Base-by-base conservation (phyloP, 2,888 invertebrate genomes). In the Orchestes rusci region DNA sequence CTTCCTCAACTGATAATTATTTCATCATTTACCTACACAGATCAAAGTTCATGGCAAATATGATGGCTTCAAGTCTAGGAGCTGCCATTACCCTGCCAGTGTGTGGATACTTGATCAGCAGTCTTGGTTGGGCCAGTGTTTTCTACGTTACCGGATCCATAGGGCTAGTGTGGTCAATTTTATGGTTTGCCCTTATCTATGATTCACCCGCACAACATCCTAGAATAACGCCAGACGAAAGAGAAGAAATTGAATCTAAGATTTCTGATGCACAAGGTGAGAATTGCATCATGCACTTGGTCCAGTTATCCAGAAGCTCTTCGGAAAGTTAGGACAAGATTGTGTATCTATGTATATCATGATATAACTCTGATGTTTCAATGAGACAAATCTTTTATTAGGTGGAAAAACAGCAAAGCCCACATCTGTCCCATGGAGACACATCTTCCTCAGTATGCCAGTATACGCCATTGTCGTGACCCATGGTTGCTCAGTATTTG, bases 31-130 rank as follows among this genome's bases (percentile, higher is more conserved):
- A 23, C 10, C 23, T 23, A 5, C 12, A 30, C 20, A 50, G 49
- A 28, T 89, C 91, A 31, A 90, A 91, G 67, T 88, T 95, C 67
- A 88, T 93, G 67, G 85, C 92, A 5, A 86, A 90, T 60, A 88
- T 90, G 85, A 87, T 89, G 86, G 88, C 93, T 5, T 88, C 91
- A 16, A 87, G 91, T 4, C 73, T 95, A 57, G 95, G 95, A 13
- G 94, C 92, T 17, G 91, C 94, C 4, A 71, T 92, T 31, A 89
- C 90, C 0, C 84, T 92, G 80, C 92, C 92, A 0, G 74, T 91
- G 51, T 85, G 88, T 57, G 90, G 91, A 12, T 80, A 79, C 59
- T 76, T 93, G 43, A 87, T 89, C 53, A 81, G 80, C 4, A 75
- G 79, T 46, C 73, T 82, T 42, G 91, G 92, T 8, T 93, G 93